These are phyloP conservation scores for Papilio machaon DNA, from an alignment of 1,140 invertebrate genomes.

Conservation along the genomic window DNA sequence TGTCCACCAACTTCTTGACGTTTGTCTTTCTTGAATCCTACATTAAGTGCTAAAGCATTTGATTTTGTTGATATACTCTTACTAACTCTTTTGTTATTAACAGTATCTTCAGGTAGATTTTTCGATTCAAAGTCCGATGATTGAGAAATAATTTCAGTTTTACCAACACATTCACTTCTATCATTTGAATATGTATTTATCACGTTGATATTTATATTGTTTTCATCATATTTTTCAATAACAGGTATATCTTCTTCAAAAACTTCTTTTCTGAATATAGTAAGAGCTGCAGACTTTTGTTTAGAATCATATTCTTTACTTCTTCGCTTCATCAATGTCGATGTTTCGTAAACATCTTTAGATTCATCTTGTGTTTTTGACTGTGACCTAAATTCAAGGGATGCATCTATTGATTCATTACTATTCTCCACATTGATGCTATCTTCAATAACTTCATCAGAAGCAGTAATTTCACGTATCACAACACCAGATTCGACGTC, in stretches of 20 bases:
- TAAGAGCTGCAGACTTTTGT: slow-evolving; percentile 55
- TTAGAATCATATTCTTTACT: slow-evolving; percentile 33
- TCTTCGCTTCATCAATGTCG: background rate
- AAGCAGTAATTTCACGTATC: slow-evolving; percentile 27
- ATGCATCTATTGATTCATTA: background rate
- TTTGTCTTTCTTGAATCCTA: background rate
- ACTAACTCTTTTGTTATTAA: background rate
- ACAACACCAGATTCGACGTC: slow-evolving; percentile 3
- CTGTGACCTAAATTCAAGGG: background rate
- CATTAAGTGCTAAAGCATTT: background rate
- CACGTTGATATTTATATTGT: background rate
- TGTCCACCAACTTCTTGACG: background rate
- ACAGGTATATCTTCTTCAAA: slow-evolving; percentile 33
- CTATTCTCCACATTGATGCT: background rate
- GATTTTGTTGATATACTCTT: background rate
- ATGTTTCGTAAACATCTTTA: background rate
- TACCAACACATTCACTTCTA: background rate
- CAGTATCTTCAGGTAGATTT: background rate
- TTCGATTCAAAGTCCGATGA: background rate
- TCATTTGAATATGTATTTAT: background rate
- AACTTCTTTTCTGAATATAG: slow-evolving; percentile 56
- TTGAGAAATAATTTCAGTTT: background rate
- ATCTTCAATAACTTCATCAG: slow-evolving; percentile 9
- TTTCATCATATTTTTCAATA: slow-evolving; percentile 5
- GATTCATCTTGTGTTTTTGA: background rate